Base-by-base conservation (phyloP, 2,888 invertebrate genomes). In the Leptopterna dolabrata region DNA sequence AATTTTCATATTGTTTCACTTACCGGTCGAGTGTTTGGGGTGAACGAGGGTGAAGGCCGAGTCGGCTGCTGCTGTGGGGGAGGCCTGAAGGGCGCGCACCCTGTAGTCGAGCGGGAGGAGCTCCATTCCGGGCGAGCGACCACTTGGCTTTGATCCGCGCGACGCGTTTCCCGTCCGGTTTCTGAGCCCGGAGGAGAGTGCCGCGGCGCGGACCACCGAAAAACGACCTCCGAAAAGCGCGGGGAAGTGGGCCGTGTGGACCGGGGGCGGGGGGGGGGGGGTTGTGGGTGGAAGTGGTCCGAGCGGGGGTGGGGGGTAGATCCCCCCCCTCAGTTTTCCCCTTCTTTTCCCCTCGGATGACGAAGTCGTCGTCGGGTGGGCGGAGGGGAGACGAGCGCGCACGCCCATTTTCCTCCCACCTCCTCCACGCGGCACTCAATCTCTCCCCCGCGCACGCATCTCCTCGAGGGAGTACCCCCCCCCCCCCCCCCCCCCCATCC, bases 1-100 rank as follows among this genome's bases (percentile, higher is more conserved):
- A n/a, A n/a, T n/a, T n/a, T n/a, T n/a, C n/a, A n/a, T n/a, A n/a
- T n/a, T n/a, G n/a, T n/a, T n/a, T n/a, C 7, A 63, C 63, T 63
- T 27, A 63, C 63, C 24, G 24, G 24, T 19, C 9, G 81, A 29
- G 43, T 88, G 89, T 90, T 91, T 92, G 3, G 95, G 95, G 2
- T 94, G 95, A 90, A 95, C 95, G 86, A 95, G 94, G 90, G 94
- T 93, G 91, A 95, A 95, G 36, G 95, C 95, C 93, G 94, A 95
- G 90, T 88, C 89, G 63, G 89, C 86, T 36, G 89, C 90, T 36
- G 89, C 89, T 51, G 88, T 86, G 27, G 88, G 83, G 41, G 45
- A 51, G 30, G 70, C 63, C 30, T 87, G 70, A 29, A 87, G 71
- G 89, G 85, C 80, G 81, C 87, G 80, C 71, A 94, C 93, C 88